Evolutionary conservation across 2,888 invertebrate species (phyloP).

Genomic region (Pterostichus niger): DNA sequence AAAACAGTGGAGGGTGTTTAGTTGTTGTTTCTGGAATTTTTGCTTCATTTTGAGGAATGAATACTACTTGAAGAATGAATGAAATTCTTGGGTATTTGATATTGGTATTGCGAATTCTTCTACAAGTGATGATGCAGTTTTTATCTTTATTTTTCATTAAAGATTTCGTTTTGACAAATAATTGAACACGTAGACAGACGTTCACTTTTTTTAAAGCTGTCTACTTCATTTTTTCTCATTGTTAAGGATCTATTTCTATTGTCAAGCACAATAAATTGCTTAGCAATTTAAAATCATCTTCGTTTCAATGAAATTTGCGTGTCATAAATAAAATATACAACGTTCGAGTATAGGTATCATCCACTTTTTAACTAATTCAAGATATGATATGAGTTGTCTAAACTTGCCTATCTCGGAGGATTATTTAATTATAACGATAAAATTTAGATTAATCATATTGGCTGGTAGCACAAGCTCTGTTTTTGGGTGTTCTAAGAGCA

Average conservation of each 20-base stretch:
- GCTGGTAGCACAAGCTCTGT: too few species aligned
- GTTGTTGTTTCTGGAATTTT: conserved; percentile 42
- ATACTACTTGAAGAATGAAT: background rate
- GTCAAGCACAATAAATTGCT: background rate
- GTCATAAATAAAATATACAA: too few species aligned
- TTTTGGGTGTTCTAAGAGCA: too few species aligned
- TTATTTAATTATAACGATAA: too few species aligned
- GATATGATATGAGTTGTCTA: too few species aligned
- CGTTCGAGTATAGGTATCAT: too few species aligned
- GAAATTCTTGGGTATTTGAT: conserved; percentile 18
- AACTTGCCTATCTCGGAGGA: too few species aligned
- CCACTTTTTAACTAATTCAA: too few species aligned
- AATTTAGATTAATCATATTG: too few species aligned
- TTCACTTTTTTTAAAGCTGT: conserved; percentile 7
- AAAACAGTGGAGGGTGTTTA: conserved; percentile 41
- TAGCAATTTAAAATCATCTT: too few species aligned
- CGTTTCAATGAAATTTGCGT: too few species aligned
- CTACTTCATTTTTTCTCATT: conserved; percentile 12
- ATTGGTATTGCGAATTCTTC: conserved; percentile 17
- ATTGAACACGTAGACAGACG: conserved; percentile 31
- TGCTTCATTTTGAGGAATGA: conserved; percentile 9
- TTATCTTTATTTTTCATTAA: conserved; percentile 22
- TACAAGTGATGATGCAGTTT: conserved; percentile 23
- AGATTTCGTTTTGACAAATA: conserved; percentile 7
- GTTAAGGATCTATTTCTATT: conserved; percentile 1